These are phyloP conservation scores for Ernsta delagoae DNA, from an alignment of 2,888 invertebrate species.

Conservation along the genomic window DNA sequence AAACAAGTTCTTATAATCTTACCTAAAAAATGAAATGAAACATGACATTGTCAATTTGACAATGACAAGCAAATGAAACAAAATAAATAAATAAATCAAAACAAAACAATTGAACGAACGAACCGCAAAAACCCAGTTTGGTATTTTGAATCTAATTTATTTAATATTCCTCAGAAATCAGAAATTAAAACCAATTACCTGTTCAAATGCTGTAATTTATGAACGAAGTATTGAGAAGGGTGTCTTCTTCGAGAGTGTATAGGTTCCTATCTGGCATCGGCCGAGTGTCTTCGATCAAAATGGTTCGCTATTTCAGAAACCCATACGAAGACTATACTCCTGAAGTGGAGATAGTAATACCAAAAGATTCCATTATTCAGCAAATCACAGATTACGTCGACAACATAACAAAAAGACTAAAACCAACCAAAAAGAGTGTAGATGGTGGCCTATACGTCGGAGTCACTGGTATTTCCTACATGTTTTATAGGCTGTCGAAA, in stretches of 20 bases:
- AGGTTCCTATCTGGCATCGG: slow-evolving; percentile 48
- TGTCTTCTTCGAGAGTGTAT: slow-evolving; percentile 44
- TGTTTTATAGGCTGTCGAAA: slow-evolving; percentile 89
- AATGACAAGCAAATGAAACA: too few species aligned
- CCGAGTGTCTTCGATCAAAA: slow-evolving; percentile 51
- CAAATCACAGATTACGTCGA: slow-evolving; percentile 64
- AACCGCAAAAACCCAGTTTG: too few species aligned
- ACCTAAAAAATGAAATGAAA: too few species aligned
- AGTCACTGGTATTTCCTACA: slow-evolving; percentile 89
- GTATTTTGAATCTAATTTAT: too few species aligned
- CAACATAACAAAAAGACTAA: slow-evolving; percentile 65
- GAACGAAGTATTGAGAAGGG: slow-evolving; percentile 45
- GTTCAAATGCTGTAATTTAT: slow-evolving; percentile 41
- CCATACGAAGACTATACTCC: slow-evolving; percentile 63
- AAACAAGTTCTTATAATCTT: too few species aligned
- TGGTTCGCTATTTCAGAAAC: slow-evolving; percentile 76
- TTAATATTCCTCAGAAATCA: too few species aligned
- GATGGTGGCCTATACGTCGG: slow-evolving; percentile 88
- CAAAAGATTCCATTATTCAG: slow-evolving; percentile 53
- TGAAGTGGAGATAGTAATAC: slow-evolving; percentile 46
- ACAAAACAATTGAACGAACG: too few species aligned
- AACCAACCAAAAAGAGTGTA: slow-evolving; percentile 73
- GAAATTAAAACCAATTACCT: too few species aligned
- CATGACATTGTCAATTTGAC: too few species aligned
- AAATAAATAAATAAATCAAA: too few species aligned